These are phyloP conservation scores for Brachyptera putata DNA, from an alignment of 2,888 invertebrate species.

Conservation along the genomic window DNA sequence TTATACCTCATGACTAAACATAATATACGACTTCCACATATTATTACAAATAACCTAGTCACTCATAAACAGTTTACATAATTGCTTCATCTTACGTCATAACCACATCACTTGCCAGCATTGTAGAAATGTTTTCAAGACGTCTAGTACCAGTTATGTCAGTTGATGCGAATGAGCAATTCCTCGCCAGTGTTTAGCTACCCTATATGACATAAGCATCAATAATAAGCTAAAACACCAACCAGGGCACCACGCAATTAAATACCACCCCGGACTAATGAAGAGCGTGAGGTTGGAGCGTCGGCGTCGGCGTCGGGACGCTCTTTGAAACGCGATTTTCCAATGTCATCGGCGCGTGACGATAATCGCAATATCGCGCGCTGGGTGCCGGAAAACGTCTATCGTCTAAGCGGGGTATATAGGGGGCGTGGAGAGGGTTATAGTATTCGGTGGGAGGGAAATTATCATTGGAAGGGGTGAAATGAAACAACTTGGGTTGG, in stretches of 20 bases:
- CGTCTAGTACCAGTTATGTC: not conserved
- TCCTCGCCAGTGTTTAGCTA: not conserved
- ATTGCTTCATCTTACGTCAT: too few relatives aligned
- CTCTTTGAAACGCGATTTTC: constrained; percentile 26
- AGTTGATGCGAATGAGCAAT: too few relatives aligned
- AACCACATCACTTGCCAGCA: too few relatives aligned
- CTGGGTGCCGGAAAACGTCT: constrained; percentile 5
- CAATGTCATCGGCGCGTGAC: constrained; percentile 24
- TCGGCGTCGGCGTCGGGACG: not conserved
- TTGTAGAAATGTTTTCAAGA: constrained; percentile 6
- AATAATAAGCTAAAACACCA: not conserved
- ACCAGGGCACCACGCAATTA: constrained; percentile 21
- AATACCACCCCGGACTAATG: constrained; percentile 27
- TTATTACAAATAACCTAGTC: too few relatives aligned
- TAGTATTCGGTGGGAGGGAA: too few relatives aligned
- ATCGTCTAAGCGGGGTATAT: not conserved
- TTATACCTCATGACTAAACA: too few relatives aligned
- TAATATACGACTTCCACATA: too few relatives aligned
- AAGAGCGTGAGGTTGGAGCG: constrained; percentile 22
- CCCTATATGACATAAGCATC: not conserved
- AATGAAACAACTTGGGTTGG: not conserved
- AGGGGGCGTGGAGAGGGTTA: not conserved
- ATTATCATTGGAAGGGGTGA: not conserved
- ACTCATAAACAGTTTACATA: too few relatives aligned
- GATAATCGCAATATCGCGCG: constrained; percentile 31